These are phyloP conservation scores for Rhizomys pruinosus DNA, from an alignment of 2,113 vertebrate genomes.

Conservation along the genomic window DNA sequence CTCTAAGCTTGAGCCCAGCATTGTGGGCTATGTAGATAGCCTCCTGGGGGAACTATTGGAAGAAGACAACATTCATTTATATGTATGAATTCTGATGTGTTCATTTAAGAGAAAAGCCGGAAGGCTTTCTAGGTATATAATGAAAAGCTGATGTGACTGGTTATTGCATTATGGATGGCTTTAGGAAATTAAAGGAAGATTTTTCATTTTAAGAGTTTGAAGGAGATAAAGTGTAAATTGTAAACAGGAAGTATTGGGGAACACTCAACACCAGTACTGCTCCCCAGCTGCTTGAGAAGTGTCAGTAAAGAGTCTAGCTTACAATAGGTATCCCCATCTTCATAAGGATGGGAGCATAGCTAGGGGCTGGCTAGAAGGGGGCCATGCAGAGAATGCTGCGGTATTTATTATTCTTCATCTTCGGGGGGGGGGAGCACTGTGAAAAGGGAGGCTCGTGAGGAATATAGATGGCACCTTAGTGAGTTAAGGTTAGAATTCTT, in stretches of 20 bases:
- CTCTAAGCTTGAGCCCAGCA: background rate
- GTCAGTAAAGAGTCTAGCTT: background rate
- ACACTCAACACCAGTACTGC: background rate
- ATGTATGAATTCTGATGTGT: conserved; percentile 63
- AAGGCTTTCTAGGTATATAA: background rate
- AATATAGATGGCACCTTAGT: background rate
- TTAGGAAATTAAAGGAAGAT: conserved; percentile 49
- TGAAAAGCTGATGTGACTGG: background rate
- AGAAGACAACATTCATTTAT: conserved; percentile 56
- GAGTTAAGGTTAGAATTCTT: background rate
- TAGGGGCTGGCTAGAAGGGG: background rate
- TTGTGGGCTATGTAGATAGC: conserved; percentile 11
- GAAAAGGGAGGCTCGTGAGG: background rate
- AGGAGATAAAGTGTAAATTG: conserved; percentile 10
- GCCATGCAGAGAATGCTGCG: rapidly evolving
- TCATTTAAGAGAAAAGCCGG: conserved; percentile 50
- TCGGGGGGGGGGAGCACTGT: background rate
- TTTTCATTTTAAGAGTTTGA: conserved; percentile 35
- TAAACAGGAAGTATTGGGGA: background rate
- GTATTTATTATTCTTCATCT: background rate
- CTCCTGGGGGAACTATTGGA: conserved; percentile 46
- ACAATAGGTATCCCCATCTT: background rate
- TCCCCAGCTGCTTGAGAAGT: background rate
- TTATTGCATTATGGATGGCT: conserved; percentile 37
- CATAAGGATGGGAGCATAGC: background rate